phyloP scores from a whole-genome alignment of 2,113 vertebrate genomes.

The Pyxicephalus adspersus region DNA sequence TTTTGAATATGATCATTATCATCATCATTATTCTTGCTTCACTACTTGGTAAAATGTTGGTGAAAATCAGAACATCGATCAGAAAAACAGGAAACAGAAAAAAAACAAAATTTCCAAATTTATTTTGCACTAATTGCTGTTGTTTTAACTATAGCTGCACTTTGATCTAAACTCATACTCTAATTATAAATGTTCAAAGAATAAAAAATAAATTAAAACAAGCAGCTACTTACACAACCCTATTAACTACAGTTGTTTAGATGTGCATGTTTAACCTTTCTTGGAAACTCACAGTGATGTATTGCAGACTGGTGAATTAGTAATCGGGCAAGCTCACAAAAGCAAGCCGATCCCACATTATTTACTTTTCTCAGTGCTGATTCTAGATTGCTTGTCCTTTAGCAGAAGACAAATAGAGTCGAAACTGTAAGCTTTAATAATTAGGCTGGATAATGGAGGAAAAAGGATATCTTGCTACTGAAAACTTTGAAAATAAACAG shows the following conservation, averaged over 20 bases:
- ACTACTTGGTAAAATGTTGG: no score
- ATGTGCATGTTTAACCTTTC: slow-evolving; percentile 25
- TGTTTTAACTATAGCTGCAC: no score
- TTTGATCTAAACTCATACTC: no score
- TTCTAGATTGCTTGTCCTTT: slow-evolving; percentile 9
- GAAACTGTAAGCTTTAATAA: neutral
- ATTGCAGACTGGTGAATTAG: slow-evolving; percentile 24
- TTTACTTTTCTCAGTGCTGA: slow-evolving; percentile 32
- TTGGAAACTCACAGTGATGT: slow-evolving; percentile 18
- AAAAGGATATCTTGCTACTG: neutral
- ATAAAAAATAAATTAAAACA: no score
- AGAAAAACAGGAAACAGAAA: no score
- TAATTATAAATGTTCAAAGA: no score
- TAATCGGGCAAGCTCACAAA: slow-evolving; percentile 24
- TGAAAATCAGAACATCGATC: no score
- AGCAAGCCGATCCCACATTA: slow-evolving; percentile 11
- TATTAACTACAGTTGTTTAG: slow-evolving; percentile 15
- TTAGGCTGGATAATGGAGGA: neutral
- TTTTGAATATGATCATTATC: no score
- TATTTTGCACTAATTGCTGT: no score
- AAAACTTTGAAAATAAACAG: no score
- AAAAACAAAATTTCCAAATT: no score
- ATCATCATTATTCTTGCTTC: no score
- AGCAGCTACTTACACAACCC: neutral
- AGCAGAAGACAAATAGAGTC: slow-evolving; percentile 15